Base-by-base conservation (phyloP, 1,140 invertebrate genomes). In the Drosophila willistoni region DNA sequence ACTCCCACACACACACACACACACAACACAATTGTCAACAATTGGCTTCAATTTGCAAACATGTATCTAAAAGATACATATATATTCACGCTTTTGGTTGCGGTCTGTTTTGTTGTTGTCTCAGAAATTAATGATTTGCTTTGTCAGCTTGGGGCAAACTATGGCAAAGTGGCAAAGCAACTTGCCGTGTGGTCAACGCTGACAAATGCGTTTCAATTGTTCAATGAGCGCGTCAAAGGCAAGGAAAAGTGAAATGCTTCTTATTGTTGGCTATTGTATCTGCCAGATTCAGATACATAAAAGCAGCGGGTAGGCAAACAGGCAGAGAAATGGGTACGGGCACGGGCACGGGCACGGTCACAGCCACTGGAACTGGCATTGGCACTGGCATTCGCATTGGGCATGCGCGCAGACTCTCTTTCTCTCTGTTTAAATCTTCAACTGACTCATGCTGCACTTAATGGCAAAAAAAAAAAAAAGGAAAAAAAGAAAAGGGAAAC, bases 181-280 rank as follows among this genome's bases (percentile, higher is more conserved):
- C 44, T 47, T 47, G 44, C 44, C 17, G 44, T 51, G 44, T 51
- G 44, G 44, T 51, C 70, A 71, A 56, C 56, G 14, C 64, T 80
- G 80, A 80, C 84, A 87, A 87, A 87, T 87, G 83, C 80, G 64
- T 78, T 87, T 87, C 83, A 89, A 87, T 87, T 87, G 82, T 73
- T 76, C 74, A 70, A 7, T 77, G 73, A 73, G 65, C 69, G 64
- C 19, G 17, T 51, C 44, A 51, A 51, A 51, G 44, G 10, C 17
- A 22, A 19, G 17, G 61, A 41, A 42, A 73, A 66, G 42, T 60
- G 63, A 77, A 77, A 81, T 63, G 59, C 61, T 57, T 67, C 62
- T 68, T 39, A 39, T 39, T 39, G 36, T 39, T 39, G 36, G 36
- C 36, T 39, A 39, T 39, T 51, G 51, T 64, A 65, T 62, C 62